Evolutionary conservation across 2,888 invertebrate species (phyloP).

Genomic region (Cylindroiulus punctatus): DNA sequence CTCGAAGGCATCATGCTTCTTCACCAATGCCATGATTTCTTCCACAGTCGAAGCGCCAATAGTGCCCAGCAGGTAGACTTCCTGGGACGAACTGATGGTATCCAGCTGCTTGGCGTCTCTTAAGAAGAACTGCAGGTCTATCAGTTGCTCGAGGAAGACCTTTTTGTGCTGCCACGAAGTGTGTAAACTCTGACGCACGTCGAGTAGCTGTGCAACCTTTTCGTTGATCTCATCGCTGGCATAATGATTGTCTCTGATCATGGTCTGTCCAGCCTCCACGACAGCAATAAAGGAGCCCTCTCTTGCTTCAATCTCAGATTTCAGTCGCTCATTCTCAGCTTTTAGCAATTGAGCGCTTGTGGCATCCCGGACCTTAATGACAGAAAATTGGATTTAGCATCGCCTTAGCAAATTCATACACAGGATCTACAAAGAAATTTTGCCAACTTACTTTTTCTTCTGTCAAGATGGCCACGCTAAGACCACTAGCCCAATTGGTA

Average conservation of each 20-base stretch:
- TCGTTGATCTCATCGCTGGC: constrained; percentile 69
- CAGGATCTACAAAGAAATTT: constrained; percentile 59
- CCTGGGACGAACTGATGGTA: constrained; percentile 87
- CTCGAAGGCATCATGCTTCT: constrained; percentile 95
- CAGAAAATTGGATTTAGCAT: no score
- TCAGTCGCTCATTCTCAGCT: constrained; percentile 83
- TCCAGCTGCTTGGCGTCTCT: constrained; percentile 93
- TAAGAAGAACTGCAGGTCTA: constrained; percentile 92
- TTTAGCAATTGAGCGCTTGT: constrained; percentile 82
- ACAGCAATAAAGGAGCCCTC: constrained; percentile 82
- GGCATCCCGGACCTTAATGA: constrained; percentile 75
- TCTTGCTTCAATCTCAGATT: constrained; percentile 87
- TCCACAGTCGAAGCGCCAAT: constrained; percentile 70
- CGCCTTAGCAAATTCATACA: no score
- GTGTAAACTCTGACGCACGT: constrained; percentile 81
- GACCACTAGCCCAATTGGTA: constrained; percentile 84
- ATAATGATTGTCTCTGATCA: constrained; percentile 87
- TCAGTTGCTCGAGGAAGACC: constrained; percentile 87
- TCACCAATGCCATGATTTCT: constrained; percentile 87
- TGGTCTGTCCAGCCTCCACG: constrained; percentile 79
- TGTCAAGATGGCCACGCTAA: constrained; percentile 80
- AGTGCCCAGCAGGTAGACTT: constrained; percentile 67
- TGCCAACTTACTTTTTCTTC: constrained; percentile 72
- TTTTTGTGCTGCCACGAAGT: constrained; percentile 90
- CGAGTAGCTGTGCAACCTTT: constrained; percentile 72